Evolutionary conservation across 2,888 invertebrate species (phyloP), one percentile per base, ranked within the genome.

Genomic region (Drosophila quinaria): DNA sequence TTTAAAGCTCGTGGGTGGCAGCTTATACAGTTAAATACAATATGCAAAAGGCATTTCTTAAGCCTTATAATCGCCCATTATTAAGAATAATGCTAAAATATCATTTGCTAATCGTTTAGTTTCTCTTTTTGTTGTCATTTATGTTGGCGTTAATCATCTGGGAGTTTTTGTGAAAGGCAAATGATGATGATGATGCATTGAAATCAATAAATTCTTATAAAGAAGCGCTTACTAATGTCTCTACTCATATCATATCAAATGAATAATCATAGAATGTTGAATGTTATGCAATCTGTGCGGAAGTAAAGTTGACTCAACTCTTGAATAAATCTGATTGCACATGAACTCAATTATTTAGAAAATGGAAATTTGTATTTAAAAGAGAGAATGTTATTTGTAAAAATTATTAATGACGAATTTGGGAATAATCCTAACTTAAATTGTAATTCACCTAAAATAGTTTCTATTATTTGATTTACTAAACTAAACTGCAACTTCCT

Each of bases 151-250:
- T 78, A 81, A 87, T 74, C 85, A 65, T 58, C 70, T 74, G 75
- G 49, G 85, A 74, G 81, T 87, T 70, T 72, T 84, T 72, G 82
- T 84, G 89, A 84, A 84, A 89, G 83, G 83, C 79, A 74, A 61
- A 71, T 60, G 50, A 39, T 56, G 50, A 39, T 19, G 73, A 68
- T 75, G 75, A 80, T 76, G 76, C 75, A 76, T 69, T 46, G 54
- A 37, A 47, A 42, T 55, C 41, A 41, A 59, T 52, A 31, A 79
- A 79, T 79, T 60, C 76, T 65, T 64, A 62, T 69, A 58, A 65
- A 80, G 58, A 68, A n/a, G 49, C 62, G 69, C 39, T 74, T 59
- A 59, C 31, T 62, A 74, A 68, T 66, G 66, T 52, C 37, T 19
- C 44, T 9, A 50, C 63, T 60, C 39, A 42, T 49, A 49, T 51